Base-by-base conservation (phyloP, 2,113 vertebrate species). In the Nycticryphes semicollaris region DNA sequence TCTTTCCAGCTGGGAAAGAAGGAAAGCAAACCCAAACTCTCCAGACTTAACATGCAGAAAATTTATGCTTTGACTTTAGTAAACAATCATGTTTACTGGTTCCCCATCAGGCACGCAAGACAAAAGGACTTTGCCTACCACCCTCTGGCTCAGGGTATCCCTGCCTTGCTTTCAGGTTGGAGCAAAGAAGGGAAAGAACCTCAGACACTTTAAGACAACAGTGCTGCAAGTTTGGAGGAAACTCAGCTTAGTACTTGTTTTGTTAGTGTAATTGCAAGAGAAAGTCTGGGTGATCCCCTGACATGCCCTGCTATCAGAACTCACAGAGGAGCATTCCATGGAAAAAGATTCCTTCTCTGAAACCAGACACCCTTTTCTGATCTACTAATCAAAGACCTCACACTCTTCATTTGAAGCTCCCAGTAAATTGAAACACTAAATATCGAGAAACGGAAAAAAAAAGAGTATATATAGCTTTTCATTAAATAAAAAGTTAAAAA, bases 401-500 rank as follows among this genome's bases (percentile, higher is more conserved):
- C 10, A 54, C 24, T 92, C 59, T 56, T 73, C 50, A 31, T n/a
- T 83, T 66, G 45, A 85, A 80, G 50, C 2, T 4, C 10, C 9
- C 1, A 0, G 24, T 63, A 50, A 89, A 92, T 86, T 15, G 33
- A 24, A 69, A 5, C 30, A 51, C 8, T 12, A 89, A 83, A 85
- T 50, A 88, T 21, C 2, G 3, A 73, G 15, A 47, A 21, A 47
- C 7, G 45, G 12, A 33, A 14, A 81, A 73, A 28, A 54, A 51
- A 51, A 51, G 25, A 3, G 2, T 51, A 73, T 43, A 35, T 56
- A 53, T 13, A 66, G 60, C 28, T 82, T 92, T 82, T 76, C 45
- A 39, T 66, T 72, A 73, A 62, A 39, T 70, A 84, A 64, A 74
- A 94, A 69, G 39, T 68, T 47, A n/a, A 87, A 96, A 90, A 68